Evolutionary conservation across 2,797 vertebrate species (phyloP).

Genomic region (Ctenochaetus hawaiiensis): DNA sequence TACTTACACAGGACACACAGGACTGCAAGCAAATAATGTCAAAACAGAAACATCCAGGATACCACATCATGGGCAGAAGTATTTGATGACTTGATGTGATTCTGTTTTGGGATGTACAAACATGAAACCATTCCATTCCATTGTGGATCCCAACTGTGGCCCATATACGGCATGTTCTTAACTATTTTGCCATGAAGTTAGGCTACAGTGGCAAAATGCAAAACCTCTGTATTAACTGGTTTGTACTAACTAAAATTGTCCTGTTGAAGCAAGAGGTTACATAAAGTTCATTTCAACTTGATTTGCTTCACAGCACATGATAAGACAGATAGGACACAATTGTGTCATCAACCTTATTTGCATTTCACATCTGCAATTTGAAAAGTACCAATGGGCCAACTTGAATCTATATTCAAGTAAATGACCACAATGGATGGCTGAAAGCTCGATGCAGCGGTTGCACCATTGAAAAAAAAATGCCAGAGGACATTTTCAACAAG

Average conservation of each 20-base stretch:
- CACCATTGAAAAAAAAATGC: conserved; percentile 19
- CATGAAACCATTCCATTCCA: neutral
- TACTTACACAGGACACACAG: neutral
- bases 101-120: conserved; percentile 14
- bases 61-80: conserved; percentile 5
- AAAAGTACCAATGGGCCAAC: conserved; percentile 2
- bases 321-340: neutral
- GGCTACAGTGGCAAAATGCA: conserved; percentile 4
- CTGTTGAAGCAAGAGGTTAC: conserved; percentile 7
- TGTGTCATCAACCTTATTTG: neutral
- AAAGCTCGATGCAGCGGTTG: conserved; percentile 4
- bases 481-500: conserved; percentile 18
- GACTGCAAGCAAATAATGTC: conserved; percentile 22
- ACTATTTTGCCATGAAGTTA: neutral
- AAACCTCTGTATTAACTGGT: conserved; percentile 13
- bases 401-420: conserved; percentile 23
- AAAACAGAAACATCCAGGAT: conserved; percentile 25
- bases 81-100: conserved; percentile 8
- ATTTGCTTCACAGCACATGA: conserved; percentile 6
- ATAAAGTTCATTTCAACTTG: neutral
- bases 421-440: conserved; percentile 16
- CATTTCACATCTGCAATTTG: conserved; percentile 21
- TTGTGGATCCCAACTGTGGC: neutral
- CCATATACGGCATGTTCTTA: neutral
- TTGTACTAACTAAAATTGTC: conserved; percentile 6